Conservation (phyloP, 2,113 vertebrate species). For the Ammospiza caudacuta region DNA sequence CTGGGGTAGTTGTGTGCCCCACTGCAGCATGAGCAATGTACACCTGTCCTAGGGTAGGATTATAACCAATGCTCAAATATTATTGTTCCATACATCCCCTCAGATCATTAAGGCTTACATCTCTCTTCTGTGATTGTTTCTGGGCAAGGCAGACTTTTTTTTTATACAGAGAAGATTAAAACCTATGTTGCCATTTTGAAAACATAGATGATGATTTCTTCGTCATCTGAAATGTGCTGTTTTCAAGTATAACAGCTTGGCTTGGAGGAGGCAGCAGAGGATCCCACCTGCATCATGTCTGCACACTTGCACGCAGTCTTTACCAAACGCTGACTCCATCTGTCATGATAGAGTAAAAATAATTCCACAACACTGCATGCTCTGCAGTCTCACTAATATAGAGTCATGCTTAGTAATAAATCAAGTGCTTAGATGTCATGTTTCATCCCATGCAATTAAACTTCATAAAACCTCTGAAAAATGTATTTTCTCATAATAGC, state of each 20-base stretch:
- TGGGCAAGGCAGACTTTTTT: background rate
- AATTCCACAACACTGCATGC: constrained; percentile 29
- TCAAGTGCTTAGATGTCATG: constrained; percentile 46
- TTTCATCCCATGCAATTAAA: constrained; percentile 62
- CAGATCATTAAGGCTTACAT: background rate
- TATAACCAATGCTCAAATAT: background rate
- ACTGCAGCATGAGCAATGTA: background rate
- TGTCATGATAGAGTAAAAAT: constrained; percentile 62
- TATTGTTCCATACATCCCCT: background rate
- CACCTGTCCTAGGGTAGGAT: fast-evolving
- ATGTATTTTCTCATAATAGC: background rate
- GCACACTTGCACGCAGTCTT: background rate
- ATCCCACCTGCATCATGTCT: constrained; percentile 53
- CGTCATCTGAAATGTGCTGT: constrained; percentile 22
- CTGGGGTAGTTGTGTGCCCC: fast-evolving
- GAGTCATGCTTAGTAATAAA: constrained; percentile 59
- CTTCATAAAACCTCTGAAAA: constrained; percentile 29
- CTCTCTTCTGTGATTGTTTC: background rate
- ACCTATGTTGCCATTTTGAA: background rate
- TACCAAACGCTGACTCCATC: constrained; percentile 44
- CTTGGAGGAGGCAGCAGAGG: constrained; percentile 52
- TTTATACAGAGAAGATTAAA: background rate
- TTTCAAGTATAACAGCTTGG: constrained; percentile 47
- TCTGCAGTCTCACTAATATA: constrained; percentile 26
- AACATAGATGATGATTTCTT: constrained; percentile 7